Evolutionary conservation across 2,113 vertebrate species (phyloP), one percentile per base, ranked within the genome.

Genomic region (Scalopus aquaticus): DNA sequence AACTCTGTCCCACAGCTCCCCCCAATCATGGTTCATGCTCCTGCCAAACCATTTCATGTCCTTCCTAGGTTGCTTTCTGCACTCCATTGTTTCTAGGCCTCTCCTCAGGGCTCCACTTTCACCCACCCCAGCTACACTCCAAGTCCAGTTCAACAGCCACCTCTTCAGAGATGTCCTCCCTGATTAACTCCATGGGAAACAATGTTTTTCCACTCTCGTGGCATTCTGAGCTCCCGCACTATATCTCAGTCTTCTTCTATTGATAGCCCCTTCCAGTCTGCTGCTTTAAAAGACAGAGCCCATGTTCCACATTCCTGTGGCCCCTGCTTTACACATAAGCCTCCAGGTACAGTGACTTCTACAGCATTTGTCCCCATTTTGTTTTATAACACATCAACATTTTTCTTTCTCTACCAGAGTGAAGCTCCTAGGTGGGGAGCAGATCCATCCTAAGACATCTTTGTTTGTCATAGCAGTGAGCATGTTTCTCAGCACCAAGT

Each of bases 131-230:
- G 39, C 12, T 51, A 54, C 28, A 44, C 77, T 9, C 69, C 30
- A 83, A 58, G 70, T 46, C 56, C 16, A 42, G 10, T 12, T 46
- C 67, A 54, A 62, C 24, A 5, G 60, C 42, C 44, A n/a, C 46
- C 39, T 81, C 67, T 3, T 80, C 64, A 76, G 37, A 90, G n/a
- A 37, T 4, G 44, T 58, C 37, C 17, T 56, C 32, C 42, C 42
- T 26, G 49, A 72, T 37, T 54, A 49, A 22, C 24, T 30, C 11
- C 49, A 16, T 0, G 0, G 26, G 69, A 20, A 74, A 9, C 7
- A 2, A 35, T 0, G 2, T 0, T 3, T n/a, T 19, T 74, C 42
- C 46, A 16, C 9, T 22, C 69, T 65, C 44, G 5, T 0, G 22
- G 35, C n/a, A 51, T 81, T n/a, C 1, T 2, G 6, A 2, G 28